A percentile compares a stretch with the other conserved stretches of the same genome.
These are phyloP conservation scores for Drosophila koepferae DNA, from an alignment of 2,888 invertebrate genomes.

Conservation along the genomic window DNA sequence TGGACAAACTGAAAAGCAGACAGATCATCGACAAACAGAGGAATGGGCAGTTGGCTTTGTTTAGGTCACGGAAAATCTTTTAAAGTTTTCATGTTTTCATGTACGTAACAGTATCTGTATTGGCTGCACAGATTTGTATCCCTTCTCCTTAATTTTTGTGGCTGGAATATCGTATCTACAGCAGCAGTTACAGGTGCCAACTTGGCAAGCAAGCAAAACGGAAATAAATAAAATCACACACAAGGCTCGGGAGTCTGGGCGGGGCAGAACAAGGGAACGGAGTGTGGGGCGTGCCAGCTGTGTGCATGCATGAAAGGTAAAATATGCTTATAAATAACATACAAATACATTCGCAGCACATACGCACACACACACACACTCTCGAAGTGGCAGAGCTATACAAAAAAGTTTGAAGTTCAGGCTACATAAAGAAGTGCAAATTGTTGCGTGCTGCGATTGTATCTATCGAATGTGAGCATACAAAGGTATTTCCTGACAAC, in stretches of 20 bases:
- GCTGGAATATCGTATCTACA: conserved; percentile 21
- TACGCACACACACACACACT: conserved; percentile 9
- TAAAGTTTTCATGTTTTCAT: conserved; percentile 64
- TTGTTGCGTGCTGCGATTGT: conserved; percentile 79
- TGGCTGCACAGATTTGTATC: conserved; percentile 68
- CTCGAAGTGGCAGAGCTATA: conserved; percentile 3
- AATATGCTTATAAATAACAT: conserved; percentile 70
- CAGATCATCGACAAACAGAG: conserved; percentile 3
- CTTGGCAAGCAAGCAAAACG: conserved; percentile 47
- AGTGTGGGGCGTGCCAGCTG: conserved; percentile 32
- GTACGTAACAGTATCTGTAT: conserved; percentile 38
- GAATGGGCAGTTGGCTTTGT: conserved; percentile 3
- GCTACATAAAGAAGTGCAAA: conserved; percentile 78
- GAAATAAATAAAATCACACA: conserved; percentile 75
- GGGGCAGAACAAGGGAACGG: not conserved
- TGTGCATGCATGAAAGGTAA: conserved; percentile 76
- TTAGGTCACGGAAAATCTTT: conserved; percentile 49
- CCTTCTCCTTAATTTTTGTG: conserved; percentile 60
- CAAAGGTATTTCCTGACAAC: conserved; percentile 78
- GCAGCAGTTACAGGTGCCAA: conserved; percentile 57
- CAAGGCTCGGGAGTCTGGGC: conserved; percentile 4
- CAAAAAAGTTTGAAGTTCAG: conserved; percentile 69
- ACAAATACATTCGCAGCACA: conserved; percentile 31
- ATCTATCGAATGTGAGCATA: conserved; percentile 70
- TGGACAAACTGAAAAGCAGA: conserved; percentile 37